Evolutionary conservation across 2,797 vertebrate genomes (phyloP), one percentile per base, ranked within the genome.

Genomic region (Lithobates pipiens): DNA sequence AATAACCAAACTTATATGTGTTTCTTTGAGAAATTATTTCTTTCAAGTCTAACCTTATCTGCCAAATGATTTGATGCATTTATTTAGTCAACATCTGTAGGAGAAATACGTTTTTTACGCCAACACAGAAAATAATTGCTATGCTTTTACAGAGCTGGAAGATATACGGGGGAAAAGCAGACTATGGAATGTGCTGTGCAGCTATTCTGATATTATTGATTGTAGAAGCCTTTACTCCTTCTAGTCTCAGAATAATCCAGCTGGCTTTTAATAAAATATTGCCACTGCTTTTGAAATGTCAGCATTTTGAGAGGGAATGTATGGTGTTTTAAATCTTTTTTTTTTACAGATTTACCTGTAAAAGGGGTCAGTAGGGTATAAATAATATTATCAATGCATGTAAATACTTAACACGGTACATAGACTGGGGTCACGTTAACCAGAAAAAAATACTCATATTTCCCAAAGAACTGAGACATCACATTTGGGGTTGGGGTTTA

Each of bases 1-100:
- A 92, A 90, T 90, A 89, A 91, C 69, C 50, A 39, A 73, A 65
- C 25, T 29, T 86, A 27, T 85, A 88, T 83, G 86, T 18, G 81
- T 80, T 86, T 42, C 63, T 74, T 74, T 69, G 63, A 89, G 80
- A 25, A 86, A 88, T 36, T 42, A 68, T 16, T 70, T 76, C 72
- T 69, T 76, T 85, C 13, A 84, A 57, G 76, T 73, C 63, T 75
- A 75, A 76, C 44, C 70, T 76, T 39, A 27, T 67, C 36, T 54
- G n/a, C 18, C n/a, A 69, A 44, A 84, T 77, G 69, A 61, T 71
- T 36, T 34, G 21, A 83, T 50, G 16, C n/a, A 13, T 18, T 75
- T 81, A 67, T 44, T 16, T 67, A 27, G 23, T 63, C n/a, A 67
- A 16, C 61, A 78, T 42, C 10, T 63, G 54, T 39, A 15, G 32